Evolutionary conservation across 2,888 invertebrate genomes (phyloP), one percentile per base, ranked within the genome.

Genomic region (Tiphia femorata): DNA sequence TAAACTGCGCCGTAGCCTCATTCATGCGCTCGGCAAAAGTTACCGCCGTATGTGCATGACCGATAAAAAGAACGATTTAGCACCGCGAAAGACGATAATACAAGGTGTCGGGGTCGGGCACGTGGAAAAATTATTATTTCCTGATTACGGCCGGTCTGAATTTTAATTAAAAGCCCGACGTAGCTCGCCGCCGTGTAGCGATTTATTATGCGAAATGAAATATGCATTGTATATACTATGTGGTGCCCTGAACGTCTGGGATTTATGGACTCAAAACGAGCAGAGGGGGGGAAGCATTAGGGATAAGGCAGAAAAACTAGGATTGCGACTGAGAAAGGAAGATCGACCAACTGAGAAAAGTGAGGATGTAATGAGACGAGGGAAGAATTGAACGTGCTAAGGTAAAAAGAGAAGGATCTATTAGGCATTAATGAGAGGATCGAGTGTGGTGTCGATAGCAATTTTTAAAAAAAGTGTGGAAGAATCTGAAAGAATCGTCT

Each of bases 201-300:
- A 65, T 72, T 70, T 58, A 64, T 69, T 69, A 69, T 62, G 64
- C 57, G 52, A 44, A 65, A 64, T 67, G 67, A 70, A 70, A 72
- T 67, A 69, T 65, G 58, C 63, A 59, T 64, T 56, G 56, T 54
- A 55, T 49, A 57, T 56, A 51, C 44, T 48, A 54, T 64, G 60
- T 47, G 54, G 46, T 51, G 53, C 49, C 48, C 50, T 53, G 57
- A 69, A 49, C 58, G 53, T 55, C 52, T 58, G 43, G 47, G 47
- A 69, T 70, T 69, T 69, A 67, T 63, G 51, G 49, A 58, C 46
- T 43, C 46, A n/a, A 46, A 42, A 57, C 50, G 42, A 19, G 33
- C 38, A 17, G 38, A 14, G 38, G 14, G n/a, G n/a, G n/a, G n/a
- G n/a, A n/a, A n/a, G n/a, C n/a, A 8, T 25, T 8, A 25, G 8